phyloP scores from a whole-genome alignment of 2,113 vertebrate genomes.

The Acrocephalus kingi region DNA sequence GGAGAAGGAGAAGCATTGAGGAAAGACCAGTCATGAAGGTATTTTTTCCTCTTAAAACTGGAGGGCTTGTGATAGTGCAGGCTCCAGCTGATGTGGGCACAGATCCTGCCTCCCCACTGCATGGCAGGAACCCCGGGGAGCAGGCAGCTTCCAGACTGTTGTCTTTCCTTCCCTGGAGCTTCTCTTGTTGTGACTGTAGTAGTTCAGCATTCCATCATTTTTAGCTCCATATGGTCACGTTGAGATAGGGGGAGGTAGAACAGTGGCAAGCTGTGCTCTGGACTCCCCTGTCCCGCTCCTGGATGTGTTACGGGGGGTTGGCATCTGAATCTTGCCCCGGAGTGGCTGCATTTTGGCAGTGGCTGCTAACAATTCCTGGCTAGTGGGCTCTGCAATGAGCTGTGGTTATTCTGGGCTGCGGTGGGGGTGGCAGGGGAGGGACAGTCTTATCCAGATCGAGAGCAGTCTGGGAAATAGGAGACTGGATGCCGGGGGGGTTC shows the following conservation, averaged over 20 bases:
- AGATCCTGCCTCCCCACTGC: not conserved
- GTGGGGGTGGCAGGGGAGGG: not conserved
- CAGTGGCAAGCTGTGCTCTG: fast-evolving
- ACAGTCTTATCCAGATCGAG: fast-evolving
- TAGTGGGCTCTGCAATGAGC: not conserved
- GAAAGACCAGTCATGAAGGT: not conserved
- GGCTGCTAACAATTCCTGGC: not conserved
- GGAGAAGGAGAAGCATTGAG: not conserved
- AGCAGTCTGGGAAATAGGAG: not conserved
- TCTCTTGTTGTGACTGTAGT: not conserved
- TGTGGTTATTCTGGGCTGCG: not conserved
- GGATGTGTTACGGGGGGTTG: not conserved
- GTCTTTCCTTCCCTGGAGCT: not conserved
- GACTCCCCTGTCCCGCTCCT: fast-evolving
- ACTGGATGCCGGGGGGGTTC: not conserved
- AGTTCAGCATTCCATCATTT: fast-evolving
- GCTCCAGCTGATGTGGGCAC: not conserved
- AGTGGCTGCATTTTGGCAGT: fast-evolving
- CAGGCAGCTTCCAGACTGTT: fast-evolving
- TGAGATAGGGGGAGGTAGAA: not conserved
- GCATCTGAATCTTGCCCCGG: fast-evolving
- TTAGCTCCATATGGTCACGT: not conserved
- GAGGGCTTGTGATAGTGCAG: not conserved
- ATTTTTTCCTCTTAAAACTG: not conserved
- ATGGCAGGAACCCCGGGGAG: not conserved